These are phyloP conservation scores for Zophobas morio DNA, from an alignment of 1,140 invertebrate genomes.

Conservation along the genomic window DNA sequence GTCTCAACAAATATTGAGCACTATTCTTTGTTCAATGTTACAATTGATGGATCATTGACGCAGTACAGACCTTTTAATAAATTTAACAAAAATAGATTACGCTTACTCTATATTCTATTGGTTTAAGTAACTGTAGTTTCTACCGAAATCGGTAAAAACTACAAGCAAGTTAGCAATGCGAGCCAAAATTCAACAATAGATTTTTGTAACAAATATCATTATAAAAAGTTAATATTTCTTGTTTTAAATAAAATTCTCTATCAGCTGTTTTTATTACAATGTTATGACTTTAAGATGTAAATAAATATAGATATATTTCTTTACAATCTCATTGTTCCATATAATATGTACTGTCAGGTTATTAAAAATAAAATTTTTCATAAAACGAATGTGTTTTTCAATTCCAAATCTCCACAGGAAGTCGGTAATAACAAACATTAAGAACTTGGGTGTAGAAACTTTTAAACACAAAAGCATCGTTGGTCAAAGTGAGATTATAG, in stretches of 20 bases:
- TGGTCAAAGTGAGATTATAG: too few species aligned
- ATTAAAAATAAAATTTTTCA: slow-evolving; percentile 41
- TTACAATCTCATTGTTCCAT: slow-evolving; percentile 44
- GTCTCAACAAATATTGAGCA: slow-evolving; percentile 24
- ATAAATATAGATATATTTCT: slow-evolving; percentile 46
- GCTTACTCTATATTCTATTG: slow-evolving; percentile 27
- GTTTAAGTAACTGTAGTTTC: slow-evolving; percentile 14
- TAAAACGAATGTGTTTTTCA: slow-evolving; percentile 17
- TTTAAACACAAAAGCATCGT: not conserved
- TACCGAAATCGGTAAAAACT: slow-evolving; percentile 16
- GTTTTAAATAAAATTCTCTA: slow-evolving; percentile 27
- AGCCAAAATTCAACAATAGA: slow-evolving; percentile 43
- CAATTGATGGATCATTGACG: slow-evolving; percentile 17
- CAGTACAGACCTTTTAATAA: slow-evolving; percentile 8
- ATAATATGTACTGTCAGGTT: slow-evolving; percentile 37
- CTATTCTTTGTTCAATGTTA: slow-evolving; percentile 23
- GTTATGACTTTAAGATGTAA: slow-evolving; percentile 36
- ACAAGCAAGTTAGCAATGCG: slow-evolving; percentile 14
- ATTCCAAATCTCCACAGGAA: not conserved
- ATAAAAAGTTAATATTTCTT: slow-evolving; percentile 6
- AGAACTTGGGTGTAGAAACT: not conserved
- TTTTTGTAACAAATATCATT: slow-evolving; percentile 29
- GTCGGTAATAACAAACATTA: too few species aligned
- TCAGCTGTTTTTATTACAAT: slow-evolving; percentile 42
- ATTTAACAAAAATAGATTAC: slow-evolving; percentile 30